These are phyloP conservation scores for Bombus consobrinus DNA, from an alignment of 1,140 invertebrate genomes.

Conservation along the genomic window DNA sequence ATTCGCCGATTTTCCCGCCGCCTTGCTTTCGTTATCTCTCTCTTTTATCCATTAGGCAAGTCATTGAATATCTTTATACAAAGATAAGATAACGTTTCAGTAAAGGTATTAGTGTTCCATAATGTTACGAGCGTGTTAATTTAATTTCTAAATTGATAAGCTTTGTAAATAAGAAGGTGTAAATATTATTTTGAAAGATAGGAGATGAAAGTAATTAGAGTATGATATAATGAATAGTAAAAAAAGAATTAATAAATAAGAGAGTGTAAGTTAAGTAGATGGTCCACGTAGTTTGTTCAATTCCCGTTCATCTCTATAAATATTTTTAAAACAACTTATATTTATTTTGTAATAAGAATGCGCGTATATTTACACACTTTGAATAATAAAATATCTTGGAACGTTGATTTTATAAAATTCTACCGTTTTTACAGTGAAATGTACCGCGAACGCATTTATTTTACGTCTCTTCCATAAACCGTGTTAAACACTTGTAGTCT, in stretches of 20 bases:
- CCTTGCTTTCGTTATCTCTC: neutral
- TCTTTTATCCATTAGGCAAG: neutral
- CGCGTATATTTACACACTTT: no score
- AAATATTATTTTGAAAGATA: no score
- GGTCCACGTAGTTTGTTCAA: neutral
- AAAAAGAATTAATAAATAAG: neutral
- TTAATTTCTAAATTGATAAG: neutral
- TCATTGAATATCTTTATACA: neutral
- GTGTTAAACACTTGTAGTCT: neutral
- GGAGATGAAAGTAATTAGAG: neutral
- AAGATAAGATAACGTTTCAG: neutral
- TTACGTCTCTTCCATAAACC: neutral
- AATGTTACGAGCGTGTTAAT: neutral
- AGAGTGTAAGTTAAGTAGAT: neutral
- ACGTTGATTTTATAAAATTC: neutral
- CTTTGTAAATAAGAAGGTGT: no score
- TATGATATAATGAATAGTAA: no score
- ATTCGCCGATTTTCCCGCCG: constrained; percentile 65
- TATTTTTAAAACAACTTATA: neutral
- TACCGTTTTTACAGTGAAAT: neutral
- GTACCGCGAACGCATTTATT: neutral
- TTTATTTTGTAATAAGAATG: neutral
- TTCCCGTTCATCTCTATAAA: neutral
- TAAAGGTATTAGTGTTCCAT: no score
- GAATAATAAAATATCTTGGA: neutral